These are phyloP conservation scores for Leuctra nigra DNA, from an alignment of 2,888 invertebrate genomes.

Conservation along the genomic window DNA sequence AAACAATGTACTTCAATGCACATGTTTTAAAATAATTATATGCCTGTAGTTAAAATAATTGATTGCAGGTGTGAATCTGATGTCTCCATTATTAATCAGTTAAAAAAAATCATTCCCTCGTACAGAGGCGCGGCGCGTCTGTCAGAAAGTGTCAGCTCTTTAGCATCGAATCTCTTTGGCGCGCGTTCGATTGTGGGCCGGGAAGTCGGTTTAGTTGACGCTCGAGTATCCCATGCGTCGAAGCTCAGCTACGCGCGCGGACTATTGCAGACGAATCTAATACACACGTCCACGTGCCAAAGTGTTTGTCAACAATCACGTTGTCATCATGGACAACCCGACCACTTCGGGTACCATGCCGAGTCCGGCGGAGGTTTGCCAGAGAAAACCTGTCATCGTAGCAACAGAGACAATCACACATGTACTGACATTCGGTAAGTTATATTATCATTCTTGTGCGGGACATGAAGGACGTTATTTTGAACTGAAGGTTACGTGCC, in stretches of 20 bases:
- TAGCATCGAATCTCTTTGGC: neutral
- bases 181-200: conserved; percentile 12
- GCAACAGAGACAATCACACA: conserved; percentile 45
- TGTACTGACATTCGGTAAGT: conserved; percentile 48
- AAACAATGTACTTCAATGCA: no score
- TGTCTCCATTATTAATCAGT: no score
- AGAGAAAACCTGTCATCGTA: conserved; percentile 20
- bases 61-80: no score
- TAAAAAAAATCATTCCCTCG: no score
- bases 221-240: conserved; percentile 4
- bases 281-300: no score
- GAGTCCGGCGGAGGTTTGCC: conserved; percentile 4
- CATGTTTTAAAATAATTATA: no score
- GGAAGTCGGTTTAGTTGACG: conserved; percentile 14
- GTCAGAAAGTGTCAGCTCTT: conserved; percentile 1
- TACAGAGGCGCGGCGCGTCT: neutral
- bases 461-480: no score
- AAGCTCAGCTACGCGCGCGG: neutral
- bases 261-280: no score
- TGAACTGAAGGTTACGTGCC: no score
- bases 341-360: conserved; percentile 24
- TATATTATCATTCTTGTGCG: no score
- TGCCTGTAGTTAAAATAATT: no score
- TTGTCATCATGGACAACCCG: conserved; percentile 22
- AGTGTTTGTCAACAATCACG: no score